phyloP scores from a whole-genome alignment of 2,888 invertebrate species.

The Sesamia inferens region DNA sequence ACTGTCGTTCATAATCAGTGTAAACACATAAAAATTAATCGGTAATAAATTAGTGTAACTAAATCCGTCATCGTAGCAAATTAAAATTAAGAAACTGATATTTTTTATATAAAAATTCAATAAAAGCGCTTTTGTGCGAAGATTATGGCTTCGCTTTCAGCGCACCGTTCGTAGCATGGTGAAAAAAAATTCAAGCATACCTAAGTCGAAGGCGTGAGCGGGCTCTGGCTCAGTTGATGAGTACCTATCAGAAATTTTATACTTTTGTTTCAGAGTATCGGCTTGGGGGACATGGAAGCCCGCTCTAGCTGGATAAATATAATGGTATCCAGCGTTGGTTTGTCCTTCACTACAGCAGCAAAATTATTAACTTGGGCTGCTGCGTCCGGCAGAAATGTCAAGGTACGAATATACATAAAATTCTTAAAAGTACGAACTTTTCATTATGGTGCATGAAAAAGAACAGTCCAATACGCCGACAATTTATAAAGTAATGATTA shows the following conservation, averaged over 20 bases:
- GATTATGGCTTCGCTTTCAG: background rate
- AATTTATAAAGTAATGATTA: background rate
- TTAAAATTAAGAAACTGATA: background rate
- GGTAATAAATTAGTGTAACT: background rate
- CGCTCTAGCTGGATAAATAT: constrained; percentile 82
- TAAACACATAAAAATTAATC: background rate
- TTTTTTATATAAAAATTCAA: background rate
- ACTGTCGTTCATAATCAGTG: background rate
- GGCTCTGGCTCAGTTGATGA: background rate
- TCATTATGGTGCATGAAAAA: background rate
- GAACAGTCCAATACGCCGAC: background rate
- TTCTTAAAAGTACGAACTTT: background rate
- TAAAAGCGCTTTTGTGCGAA: background rate
- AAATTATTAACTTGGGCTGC: constrained; percentile 75
- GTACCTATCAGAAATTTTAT: background rate
- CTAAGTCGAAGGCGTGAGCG: background rate
- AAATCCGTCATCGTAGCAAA: background rate
- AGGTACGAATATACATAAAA: constrained; percentile 48
- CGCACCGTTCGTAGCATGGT: background rate
- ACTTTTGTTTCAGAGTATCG: constrained; percentile 38
- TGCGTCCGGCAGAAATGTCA: constrained; percentile 70
- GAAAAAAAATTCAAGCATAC: too few relatives aligned
- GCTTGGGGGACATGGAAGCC: constrained; percentile 71
- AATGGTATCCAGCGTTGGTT: constrained; percentile 79
- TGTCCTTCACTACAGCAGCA: constrained; percentile 81